A percentile compares a stretch with the other conserved stretches of the same genome.
phyloP scores from a whole-genome alignment of 1,140 invertebrate species.

The Platorchestia sp. region DNA sequence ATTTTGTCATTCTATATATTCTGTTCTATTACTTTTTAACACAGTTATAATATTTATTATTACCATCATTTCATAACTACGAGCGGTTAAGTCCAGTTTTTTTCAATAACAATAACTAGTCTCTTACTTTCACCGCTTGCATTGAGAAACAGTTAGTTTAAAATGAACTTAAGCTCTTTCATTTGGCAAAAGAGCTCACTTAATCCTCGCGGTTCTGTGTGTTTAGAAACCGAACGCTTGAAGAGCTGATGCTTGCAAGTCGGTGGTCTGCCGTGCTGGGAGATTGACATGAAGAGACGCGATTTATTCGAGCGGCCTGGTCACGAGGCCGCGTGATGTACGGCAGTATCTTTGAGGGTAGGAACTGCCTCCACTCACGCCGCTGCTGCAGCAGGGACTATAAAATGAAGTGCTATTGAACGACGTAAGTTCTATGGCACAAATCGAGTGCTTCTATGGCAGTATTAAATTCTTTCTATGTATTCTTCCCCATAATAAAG shows the following conservation, averaged over 20 bases:
- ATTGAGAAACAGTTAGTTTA: not conserved
- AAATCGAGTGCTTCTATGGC: not conserved
- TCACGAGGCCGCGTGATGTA: not conserved
- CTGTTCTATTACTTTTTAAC: not conserved
- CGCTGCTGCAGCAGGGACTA: not conserved
- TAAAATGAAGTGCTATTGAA: not conserved
- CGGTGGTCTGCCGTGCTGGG: not conserved
- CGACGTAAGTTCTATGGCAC: not conserved
- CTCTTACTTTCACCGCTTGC: not conserved
- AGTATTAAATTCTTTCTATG: not conserved
- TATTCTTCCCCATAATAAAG: not conserved
- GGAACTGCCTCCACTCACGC: not conserved
- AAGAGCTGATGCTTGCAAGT: not conserved
- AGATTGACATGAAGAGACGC: not conserved
- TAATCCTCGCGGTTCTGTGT: not conserved
- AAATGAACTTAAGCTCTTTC: not conserved
- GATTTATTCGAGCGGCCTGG: not conserved
- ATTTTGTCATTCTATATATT: not conserved
- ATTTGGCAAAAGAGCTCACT: not conserved
- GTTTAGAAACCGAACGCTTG: not conserved
- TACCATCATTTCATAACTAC: not conserved
- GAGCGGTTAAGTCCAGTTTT: not conserved
- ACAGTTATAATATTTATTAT: not conserved
- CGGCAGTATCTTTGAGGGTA: not conserved
- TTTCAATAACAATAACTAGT: not conserved